A percentile compares a stretch with the other conserved stretches of the same genome.
Evolutionary conservation across 2,113 vertebrate genomes (phyloP).

Genomic region (Steatornis caripensis): DNA sequence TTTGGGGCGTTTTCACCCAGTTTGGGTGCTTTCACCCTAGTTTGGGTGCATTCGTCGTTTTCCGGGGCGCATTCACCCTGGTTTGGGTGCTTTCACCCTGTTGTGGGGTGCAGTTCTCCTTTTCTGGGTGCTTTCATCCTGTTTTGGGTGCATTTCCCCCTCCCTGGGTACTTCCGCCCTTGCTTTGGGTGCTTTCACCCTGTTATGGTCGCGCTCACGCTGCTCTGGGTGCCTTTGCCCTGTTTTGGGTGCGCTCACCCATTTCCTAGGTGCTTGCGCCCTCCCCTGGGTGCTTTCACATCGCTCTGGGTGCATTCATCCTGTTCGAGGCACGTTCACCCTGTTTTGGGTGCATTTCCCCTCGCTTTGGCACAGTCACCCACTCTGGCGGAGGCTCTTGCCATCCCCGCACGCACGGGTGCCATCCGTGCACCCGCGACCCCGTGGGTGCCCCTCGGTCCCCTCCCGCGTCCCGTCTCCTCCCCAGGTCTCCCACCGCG

Average conservation of each 20-base stretch:
- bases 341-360: not conserved
- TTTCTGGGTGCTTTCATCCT: too few relatives aligned
- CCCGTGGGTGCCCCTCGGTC: too few relatives aligned
- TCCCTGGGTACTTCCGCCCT: fast-evolving
- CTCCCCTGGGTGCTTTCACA: not conserved
- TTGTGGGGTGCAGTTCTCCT: too few relatives aligned
- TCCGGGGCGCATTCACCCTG: too few relatives aligned
- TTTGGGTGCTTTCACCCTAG: not conserved
- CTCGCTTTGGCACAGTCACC: not conserved
- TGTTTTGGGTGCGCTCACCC: not conserved
- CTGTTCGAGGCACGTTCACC: fast-evolving
- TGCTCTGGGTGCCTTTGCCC: too few relatives aligned
- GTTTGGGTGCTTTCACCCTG: fast-evolving
- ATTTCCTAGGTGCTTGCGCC: too few relatives aligned
- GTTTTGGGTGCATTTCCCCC: fast-evolving
- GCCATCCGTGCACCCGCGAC: not conserved
- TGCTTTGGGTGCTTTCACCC: too few relatives aligned
- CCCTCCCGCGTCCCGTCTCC: not conserved
- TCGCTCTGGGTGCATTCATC: not conserved
- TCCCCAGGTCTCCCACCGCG: slow-evolving; percentile 52
- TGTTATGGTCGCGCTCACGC: fast-evolving
- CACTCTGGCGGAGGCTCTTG: not conserved
- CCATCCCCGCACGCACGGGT: fast-evolving
- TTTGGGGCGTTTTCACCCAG: not conserved
- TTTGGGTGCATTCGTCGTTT: not conserved